These are phyloP conservation scores for Chrysoperla carnea DNA, from an alignment of 1,140 invertebrate genomes.

Conservation along the genomic window DNA sequence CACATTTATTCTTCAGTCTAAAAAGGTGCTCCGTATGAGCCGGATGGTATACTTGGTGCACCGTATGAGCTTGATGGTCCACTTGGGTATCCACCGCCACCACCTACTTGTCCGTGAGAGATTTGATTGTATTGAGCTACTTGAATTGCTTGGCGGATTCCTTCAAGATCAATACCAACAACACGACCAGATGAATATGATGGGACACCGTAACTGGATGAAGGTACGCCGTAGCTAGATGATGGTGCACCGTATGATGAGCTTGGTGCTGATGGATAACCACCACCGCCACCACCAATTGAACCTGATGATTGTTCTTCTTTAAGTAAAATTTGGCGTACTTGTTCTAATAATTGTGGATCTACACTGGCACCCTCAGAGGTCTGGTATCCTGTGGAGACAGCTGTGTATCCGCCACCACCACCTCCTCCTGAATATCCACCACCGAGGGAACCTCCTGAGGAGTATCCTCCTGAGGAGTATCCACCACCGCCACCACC, in stretches of 20 bases:
- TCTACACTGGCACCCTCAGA: slow-evolving; percentile 64
- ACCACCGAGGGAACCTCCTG: slow-evolving; percentile 20
- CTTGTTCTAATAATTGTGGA: slow-evolving; percentile 55
- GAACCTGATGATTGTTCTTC: slow-evolving; percentile 48
- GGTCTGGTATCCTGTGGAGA: slow-evolving; percentile 50
- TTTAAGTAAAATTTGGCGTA: slow-evolving; percentile 61
- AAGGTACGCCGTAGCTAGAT: slow-evolving; percentile 39
- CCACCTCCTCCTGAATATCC: slow-evolving; percentile 23
- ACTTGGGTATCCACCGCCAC: slow-evolving; percentile 24
- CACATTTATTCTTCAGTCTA: slow-evolving; percentile 7
- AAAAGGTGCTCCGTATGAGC: slow-evolving; percentile 38
- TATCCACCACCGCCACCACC: slow-evolving; percentile 30
- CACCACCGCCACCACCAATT: slow-evolving; percentile 24
- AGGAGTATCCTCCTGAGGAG: slow-evolving; percentile 9
- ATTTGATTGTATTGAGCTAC: slow-evolving; percentile 50
- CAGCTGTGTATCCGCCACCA: slow-evolving; percentile 49
- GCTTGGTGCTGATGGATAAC: slow-evolving; percentile 22
- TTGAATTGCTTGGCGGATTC: slow-evolving; percentile 56
- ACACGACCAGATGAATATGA: slow-evolving; percentile 32
- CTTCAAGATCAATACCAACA: slow-evolving; percentile 55
- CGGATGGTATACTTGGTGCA: slow-evolving; percentile 23
- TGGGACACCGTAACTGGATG: slow-evolving; percentile 35
- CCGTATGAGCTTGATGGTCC: slow-evolving; percentile 12
- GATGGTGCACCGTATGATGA: slow-evolving; percentile 33
- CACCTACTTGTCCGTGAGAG: slow-evolving; percentile 27